These are phyloP conservation scores for Arctia plantaginis DNA, from an alignment of 2,888 invertebrate species.

Conservation along the genomic window DNA sequence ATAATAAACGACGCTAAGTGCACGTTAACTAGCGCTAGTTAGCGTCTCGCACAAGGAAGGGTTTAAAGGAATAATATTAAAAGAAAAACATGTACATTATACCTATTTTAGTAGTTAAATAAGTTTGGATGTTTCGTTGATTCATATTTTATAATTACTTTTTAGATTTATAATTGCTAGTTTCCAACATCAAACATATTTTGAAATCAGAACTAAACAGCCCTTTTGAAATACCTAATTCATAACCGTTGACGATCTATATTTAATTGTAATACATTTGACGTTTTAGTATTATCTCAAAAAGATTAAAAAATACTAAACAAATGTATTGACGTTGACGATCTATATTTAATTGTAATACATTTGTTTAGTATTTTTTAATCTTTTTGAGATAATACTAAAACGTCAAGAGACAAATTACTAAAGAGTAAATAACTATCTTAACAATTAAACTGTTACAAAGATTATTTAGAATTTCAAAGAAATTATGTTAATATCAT, in stretches of 20 bases:
- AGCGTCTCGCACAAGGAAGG: conserved; percentile 62
- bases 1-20: conserved; percentile 74
- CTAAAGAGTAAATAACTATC: not conserved
- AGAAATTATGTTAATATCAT: not conserved
- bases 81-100: conserved; percentile 12
- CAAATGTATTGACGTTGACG: not conserved
- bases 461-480: not conserved
- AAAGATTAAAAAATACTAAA: not conserved
- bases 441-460: not conserved
- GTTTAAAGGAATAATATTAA: conserved; percentile 41
- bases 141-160: not conserved
- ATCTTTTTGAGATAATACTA: not conserved
- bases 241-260: not conserved
- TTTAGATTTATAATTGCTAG: not conserved
- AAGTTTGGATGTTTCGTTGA: too few species aligned
- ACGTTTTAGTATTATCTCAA: not conserved
- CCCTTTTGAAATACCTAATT: not conserved
- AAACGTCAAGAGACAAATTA: not conserved
- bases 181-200: not conserved
- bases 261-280: not conserved
- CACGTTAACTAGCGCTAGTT: conserved; percentile 58
- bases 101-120: not conserved
- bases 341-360: not conserved
- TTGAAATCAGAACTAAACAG: not conserved
- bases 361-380: not conserved